Conservation (phyloP, 2,888 invertebrate genomes). For the Caenorhabditis zanzibari region DNA sequence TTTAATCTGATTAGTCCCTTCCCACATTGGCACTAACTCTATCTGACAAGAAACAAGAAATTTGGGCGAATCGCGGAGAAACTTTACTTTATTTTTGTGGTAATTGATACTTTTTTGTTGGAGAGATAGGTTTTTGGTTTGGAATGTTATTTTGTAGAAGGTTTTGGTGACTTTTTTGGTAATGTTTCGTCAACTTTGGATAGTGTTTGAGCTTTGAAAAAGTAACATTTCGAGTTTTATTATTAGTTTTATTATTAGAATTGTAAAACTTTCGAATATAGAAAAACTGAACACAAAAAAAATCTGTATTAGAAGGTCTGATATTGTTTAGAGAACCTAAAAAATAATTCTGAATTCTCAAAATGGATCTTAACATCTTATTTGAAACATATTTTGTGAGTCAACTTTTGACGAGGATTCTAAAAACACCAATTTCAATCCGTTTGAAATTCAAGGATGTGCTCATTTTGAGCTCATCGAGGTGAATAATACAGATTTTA, state of each 20-base stretch:
- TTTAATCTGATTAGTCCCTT: constrained; percentile 36
- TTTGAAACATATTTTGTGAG: too few species aligned
- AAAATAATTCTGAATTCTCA: too few species aligned
- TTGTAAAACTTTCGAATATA: too few species aligned
- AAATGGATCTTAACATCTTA: too few species aligned
- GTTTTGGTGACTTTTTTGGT: not conserved
- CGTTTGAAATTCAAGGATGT: too few species aligned
- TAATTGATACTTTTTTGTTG: constrained; percentile 15
- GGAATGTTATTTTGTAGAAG: not conserved
- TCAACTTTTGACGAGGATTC: too few species aligned
- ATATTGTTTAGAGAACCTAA: too few species aligned
- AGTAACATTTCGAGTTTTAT: not conserved
- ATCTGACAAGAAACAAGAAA: constrained; percentile 24
- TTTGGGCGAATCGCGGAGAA: not conserved
- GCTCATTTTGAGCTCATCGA: too few species aligned
- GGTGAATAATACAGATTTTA: too few species aligned
- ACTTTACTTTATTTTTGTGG: constrained; percentile 7
- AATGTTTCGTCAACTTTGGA: not conserved
- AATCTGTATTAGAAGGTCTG: too few species aligned
- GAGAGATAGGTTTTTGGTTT: not conserved
- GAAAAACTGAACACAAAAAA: too few species aligned
- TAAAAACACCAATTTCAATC: too few species aligned
- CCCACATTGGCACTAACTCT: constrained; percentile 21
- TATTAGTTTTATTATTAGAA: not conserved
- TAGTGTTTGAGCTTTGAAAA: not conserved